Evolutionary conservation across 2,888 invertebrate species (phyloP).

Genomic region (Archaeoteleia sp.): DNA sequence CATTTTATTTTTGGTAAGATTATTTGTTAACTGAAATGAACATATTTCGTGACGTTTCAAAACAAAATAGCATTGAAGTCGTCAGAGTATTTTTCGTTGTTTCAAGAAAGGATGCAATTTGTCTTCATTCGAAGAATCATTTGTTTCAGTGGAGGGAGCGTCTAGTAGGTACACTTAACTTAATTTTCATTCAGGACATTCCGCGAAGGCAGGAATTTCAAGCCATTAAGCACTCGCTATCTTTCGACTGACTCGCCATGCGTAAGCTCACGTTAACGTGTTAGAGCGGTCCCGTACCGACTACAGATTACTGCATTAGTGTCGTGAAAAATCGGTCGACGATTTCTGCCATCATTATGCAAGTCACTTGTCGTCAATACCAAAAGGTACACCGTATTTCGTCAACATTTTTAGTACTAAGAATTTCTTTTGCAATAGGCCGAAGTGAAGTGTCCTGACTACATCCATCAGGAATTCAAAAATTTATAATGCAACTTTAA

Average conservation of each 20-base stretch:
- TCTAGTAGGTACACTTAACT: constrained; percentile 62
- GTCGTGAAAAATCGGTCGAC: constrained; percentile 34
- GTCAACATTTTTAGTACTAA: no score
- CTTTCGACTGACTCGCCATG: constrained; percentile 65
- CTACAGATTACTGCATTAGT: constrained; percentile 49
- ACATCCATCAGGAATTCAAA: constrained; percentile 17
- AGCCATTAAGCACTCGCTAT: constrained; percentile 73
- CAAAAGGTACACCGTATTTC: constrained; percentile 1
- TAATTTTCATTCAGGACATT: constrained; percentile 73
- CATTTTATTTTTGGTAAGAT: not conserved
- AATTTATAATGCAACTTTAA: constrained; percentile 34
- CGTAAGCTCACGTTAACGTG: constrained; percentile 56
- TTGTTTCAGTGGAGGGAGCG: constrained; percentile 28
- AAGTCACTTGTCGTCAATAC: constrained; percentile 12
- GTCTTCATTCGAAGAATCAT: constrained; percentile 30
- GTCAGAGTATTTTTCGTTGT: no score
- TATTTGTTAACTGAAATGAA: no score
- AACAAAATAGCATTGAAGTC: not conserved
- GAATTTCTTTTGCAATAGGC: no score
- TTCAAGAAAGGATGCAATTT: constrained; percentile 12
- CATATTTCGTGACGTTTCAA: no score
- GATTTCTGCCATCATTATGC: constrained; percentile 26
- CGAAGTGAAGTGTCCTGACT: not conserved
- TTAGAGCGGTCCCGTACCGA: constrained; percentile 19
- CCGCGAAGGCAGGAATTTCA: constrained; percentile 70